Evolutionary conservation across 2,888 invertebrate genomes (phyloP).

Genomic region (Patella caerulea): DNA sequence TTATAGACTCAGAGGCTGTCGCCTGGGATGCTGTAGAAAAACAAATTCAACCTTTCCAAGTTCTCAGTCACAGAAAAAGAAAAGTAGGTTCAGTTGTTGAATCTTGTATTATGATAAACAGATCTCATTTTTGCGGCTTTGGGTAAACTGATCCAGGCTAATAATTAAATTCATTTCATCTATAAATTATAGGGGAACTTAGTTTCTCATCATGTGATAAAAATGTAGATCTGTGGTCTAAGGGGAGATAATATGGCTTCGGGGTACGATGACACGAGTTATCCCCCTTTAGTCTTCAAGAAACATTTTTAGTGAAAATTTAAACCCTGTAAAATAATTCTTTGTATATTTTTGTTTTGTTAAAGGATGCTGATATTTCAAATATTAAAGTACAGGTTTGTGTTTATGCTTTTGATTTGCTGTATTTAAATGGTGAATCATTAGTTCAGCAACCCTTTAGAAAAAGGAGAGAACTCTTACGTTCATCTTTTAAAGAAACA

Average conservation of each 20-base stretch:
- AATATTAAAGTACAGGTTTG: constrained; percentile 92
- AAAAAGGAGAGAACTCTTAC: constrained; percentile 81
- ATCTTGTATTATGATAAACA: no score
- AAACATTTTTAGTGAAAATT: no score
- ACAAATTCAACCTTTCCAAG: constrained; percentile 95
- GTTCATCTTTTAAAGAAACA: constrained; percentile 73
- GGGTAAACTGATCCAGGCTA: no score
- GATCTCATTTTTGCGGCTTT: no score
- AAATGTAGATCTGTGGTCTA: no score
- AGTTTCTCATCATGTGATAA: no score
- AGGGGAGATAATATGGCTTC: no score
- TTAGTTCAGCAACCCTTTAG: constrained; percentile 85
- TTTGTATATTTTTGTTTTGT: constrained; percentile 28
- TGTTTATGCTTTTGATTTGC: constrained; percentile 95
- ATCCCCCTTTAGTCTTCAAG: no score
- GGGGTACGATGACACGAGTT: no score
- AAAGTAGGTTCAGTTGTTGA: constrained; percentile 77
- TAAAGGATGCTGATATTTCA: constrained; percentile 80
- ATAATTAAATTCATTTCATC: no score
- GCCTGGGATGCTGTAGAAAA: constrained; percentile 92
- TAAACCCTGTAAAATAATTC: no score
- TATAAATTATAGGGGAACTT: no score
- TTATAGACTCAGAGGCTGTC: constrained; percentile 96
- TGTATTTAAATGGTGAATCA: constrained; percentile 90
- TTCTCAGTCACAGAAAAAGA: constrained; percentile 93